Base-by-base conservation (phyloP, 2,797 vertebrate genomes). In the Sardinella longiceps region DNA sequence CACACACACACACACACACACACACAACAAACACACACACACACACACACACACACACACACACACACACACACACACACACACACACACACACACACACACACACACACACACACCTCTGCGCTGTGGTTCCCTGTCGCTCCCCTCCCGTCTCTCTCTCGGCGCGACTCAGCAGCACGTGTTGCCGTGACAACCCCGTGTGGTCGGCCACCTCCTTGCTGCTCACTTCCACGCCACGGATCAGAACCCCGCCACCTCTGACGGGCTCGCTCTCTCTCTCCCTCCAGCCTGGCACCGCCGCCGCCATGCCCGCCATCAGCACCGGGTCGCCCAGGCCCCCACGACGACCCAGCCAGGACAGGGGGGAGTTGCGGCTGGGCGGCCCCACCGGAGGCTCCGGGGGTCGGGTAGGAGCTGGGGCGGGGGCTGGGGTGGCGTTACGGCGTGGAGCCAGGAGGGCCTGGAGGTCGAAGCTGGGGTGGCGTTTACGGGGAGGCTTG, bases 191-290 rank as follows among this genome's bases (percentile, higher is more conserved):
- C 0, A 96, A 96, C 88, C 97, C 96, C 0, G 97, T 97, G 88
- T 97, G 95, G 88, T 98, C 97, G 45, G 95, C 97, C 84, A 98
- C 95, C 90, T 98, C 97, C 5, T 96, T 97, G 89, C 97, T 98
- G 95, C 97, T 98, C 90, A 98, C 97, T 89, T 98, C 97, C 88
- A 98, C 95, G 0, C 97, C 97, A 81, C 96, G 92, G 86, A 98
- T 98, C 81, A 96, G 89, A 84, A 98, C 96, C 0, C 96, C 89
- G 43, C 93, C 86, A 81, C 92, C 82, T 85, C 94, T 94, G 94
- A 10, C 87, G 0, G 86, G 84, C 0, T 85, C 33, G 12, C 82
- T 77, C 82, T 81, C 87, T 1, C 88, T 84, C 0, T 87, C 33
- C 12, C 82, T 89, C 94, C 94, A 95, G 11, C 92, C 94, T 1